Base-by-base conservation (phyloP, 2,888 invertebrate species). In the Thecocarcelia acutangulata region DNA sequence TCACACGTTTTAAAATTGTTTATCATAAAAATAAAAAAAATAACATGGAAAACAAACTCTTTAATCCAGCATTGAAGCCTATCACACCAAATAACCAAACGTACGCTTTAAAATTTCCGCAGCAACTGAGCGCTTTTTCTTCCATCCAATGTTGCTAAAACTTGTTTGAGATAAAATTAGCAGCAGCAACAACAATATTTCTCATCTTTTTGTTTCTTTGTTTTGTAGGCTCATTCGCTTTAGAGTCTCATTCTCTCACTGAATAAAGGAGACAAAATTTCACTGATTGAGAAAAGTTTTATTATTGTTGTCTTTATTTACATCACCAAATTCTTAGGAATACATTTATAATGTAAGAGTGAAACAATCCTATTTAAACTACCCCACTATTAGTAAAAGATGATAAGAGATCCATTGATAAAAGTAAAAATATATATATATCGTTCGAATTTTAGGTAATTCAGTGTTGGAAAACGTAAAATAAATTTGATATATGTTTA, bases 71-170 rank as follows among this genome's bases (percentile, higher is more conserved):
- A 50, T 69, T 56, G 33, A 56, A 37, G 21, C 11, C 44, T 56
- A 11, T 42, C 56, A 70, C 13, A 56, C 66, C 37, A 61, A 70
- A 70, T 69, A 79, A 78, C 83, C 70, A 79, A 85, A 78, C 83
- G 79, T 74, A 74, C 83, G 78, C 84, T 84, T 81, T 81, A 80
- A 83, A 84, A 83, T 84, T 84, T 83, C 84, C 80, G 83, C 83
- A 79, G 78, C 83, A 81, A 84, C 85, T 85, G 83, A 84, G 80
- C 76, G 76, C 66, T 76, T 80, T 80, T 80, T 80, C 72, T 54
- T 76, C 3, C 69, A 70, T 76, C 54, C 80, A 80, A 72, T 61
- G 33, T 76, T 75, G 72, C 80, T 80, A 72, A 75, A 72, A 80
- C 80, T 80, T 76, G 72, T 76, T 80, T 80, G 74, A 80, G 74